A percentile compares a stretch with the other conserved stretches of the same genome.
These are phyloP conservation scores for Sialia sialis DNA, from an alignment of 2,113 vertebrate species.

Conservation along the genomic window DNA sequence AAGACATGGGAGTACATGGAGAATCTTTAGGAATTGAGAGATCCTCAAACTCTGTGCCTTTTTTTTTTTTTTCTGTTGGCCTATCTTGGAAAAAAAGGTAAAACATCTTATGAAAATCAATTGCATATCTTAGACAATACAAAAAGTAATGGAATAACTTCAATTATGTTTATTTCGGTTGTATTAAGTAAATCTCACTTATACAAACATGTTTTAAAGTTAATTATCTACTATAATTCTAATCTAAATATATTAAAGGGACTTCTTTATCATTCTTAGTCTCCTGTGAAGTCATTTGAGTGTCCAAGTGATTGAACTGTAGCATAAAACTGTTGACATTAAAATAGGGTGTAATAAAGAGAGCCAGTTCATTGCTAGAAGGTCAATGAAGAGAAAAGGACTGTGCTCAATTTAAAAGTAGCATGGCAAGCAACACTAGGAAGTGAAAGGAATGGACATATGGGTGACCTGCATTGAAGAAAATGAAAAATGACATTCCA, in stretches of 20 bases:
- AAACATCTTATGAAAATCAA: not conserved
- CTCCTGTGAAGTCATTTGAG: not conserved
- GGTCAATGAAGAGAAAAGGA: conserved; percentile 2
- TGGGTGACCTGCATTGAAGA: not conserved
- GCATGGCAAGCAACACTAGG: not conserved
- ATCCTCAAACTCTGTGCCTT: not conserved
- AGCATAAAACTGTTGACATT: conserved; percentile 23
- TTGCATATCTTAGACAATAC: not conserved
- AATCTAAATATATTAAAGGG: not conserved
- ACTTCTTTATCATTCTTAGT: not conserved
- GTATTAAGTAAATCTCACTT: not conserved
- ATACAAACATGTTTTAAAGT: not conserved
- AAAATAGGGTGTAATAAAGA: conserved; percentile 27
- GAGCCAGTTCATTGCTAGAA: not conserved
- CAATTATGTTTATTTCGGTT: not conserved
- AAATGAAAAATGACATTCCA: not conserved
- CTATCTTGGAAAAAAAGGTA: not conserved
- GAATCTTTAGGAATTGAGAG: not conserved
- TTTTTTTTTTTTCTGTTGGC: not conserved
- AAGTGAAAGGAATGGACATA: not conserved
- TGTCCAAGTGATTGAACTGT: not conserved
- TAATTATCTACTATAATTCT: conserved; percentile 1
- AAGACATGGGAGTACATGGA: not conserved
- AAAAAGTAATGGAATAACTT: not conserved
- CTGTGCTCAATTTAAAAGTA: not conserved